Base-by-base conservation (phyloP, 2,113 vertebrate genomes). In the Psilopsiagon aymara region DNA sequence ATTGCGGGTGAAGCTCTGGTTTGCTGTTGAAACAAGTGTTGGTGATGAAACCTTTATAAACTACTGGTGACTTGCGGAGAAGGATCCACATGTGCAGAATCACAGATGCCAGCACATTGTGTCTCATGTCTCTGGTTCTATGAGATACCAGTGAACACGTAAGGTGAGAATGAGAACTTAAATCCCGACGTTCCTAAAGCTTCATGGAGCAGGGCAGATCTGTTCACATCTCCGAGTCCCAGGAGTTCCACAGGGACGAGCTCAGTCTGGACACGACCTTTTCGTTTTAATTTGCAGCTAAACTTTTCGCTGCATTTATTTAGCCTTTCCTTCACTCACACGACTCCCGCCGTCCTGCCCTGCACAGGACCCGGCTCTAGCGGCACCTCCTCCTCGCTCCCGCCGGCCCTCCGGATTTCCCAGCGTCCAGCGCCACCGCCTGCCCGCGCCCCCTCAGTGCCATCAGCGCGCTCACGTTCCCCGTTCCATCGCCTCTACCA, bases 381-480 rank as follows among this genome's bases (percentile, higher is more conserved):
- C 1, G 49, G 28, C 53, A 8, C 19, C 41, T 55, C 33, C 20
- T 19, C 13, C n/a, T 3, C 18, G 11, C 76, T 63, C 17, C 79
- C 7, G 46, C 10, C 8, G 4, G 1, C 28, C 3, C 29, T 60
- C 69, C 52, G 55, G 4, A 78, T 96, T 87, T 76, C 46, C 66
- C 73, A 25, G 93, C 74, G 39, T 23, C 74, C 93, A 96, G 96
- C 91, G 82, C 95, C 97, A 88, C 90, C 97, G 7, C 43, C 86
- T 35, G 82, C 86, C 12, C 35, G 35, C 13, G 9, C 24, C 7
- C 11, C 7, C 5, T 3, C 0, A 6, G 1, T 4, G 0, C 78
- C 55, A 0, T 0, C 10, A 8, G 13, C 25, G 4, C 12, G 5
- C 41, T 0, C 23, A 0, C 0, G 3, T 47, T n/a, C 46, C 24